These are phyloP conservation scores for Leptopterna dolabrata DNA, from an alignment of 2,888 invertebrate genomes.

Conservation along the genomic window DNA sequence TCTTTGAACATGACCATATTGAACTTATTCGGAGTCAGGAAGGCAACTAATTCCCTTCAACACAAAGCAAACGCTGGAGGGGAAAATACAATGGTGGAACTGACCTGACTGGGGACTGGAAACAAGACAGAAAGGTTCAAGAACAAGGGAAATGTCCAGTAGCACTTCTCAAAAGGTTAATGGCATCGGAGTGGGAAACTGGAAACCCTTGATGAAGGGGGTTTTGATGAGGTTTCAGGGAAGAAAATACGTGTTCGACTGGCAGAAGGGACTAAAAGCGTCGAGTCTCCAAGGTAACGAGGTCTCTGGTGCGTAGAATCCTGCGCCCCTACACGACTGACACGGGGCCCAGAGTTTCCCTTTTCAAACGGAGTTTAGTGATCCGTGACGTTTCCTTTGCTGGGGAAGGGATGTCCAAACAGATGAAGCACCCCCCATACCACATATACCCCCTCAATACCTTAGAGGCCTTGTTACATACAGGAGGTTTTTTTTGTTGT, in stretches of 20 bases:
- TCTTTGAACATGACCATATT: background rate
- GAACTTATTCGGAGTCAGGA: background rate
- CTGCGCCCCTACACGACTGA: background rate
- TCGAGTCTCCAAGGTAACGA: background rate
- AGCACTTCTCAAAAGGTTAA: constrained; percentile 3
- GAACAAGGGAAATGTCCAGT: background rate
- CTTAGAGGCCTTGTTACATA: background rate
- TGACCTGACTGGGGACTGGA: background rate
- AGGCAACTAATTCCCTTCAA: background rate
- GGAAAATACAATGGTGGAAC: background rate
- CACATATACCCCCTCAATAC: background rate
- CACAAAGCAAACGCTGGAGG: background rate
- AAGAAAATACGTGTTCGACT: background rate
- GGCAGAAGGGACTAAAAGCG: background rate
- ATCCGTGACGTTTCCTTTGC: constrained; percentile 2
- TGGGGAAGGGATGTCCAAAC: background rate
- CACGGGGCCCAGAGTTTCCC: background rate
- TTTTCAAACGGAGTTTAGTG: background rate
- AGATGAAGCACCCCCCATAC: background rate
- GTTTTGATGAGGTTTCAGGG: constrained; percentile 17
- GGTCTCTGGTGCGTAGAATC: background rate
- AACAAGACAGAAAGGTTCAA: background rate
- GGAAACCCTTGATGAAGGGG: background rate
- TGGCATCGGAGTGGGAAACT: background rate
- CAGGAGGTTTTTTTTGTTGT: background rate